Evolutionary conservation across 2,888 invertebrate genomes (phyloP).

Genomic region (Oscheius sp.): DNA sequence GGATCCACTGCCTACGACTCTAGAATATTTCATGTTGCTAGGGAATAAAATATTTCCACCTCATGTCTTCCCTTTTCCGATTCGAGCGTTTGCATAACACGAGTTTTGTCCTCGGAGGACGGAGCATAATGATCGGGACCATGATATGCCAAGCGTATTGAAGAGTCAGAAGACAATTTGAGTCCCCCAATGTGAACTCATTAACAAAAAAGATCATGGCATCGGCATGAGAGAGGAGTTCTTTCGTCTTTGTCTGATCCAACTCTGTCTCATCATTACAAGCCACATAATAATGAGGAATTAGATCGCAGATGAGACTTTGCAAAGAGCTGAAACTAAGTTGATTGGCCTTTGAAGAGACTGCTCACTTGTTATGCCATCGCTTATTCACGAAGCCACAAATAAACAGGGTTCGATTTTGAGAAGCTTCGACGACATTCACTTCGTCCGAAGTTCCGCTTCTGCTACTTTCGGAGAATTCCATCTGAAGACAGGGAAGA

Average conservation of each 20-base stretch:
- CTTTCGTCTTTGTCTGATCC: constrained; percentile 1
- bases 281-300: constrained; percentile 54
- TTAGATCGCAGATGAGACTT: constrained; percentile 48
- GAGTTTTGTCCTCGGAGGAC: constrained; percentile 57
- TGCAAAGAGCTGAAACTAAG: constrained; percentile 40
- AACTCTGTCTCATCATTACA: constrained; percentile 31
- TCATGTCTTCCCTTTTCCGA: constrained; percentile 29
- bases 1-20: constrained; percentile 35
- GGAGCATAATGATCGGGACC: constrained; percentile 56
- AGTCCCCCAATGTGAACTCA: constrained; percentile 56
- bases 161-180: constrained; percentile 52
- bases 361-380: constrained; percentile 45
- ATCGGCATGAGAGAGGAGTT: constrained; percentile 39
- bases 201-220: constrained; percentile 57
- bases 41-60: not conserved
- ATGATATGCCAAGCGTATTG: constrained; percentile 59
- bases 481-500: not conserved
- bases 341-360: not conserved
- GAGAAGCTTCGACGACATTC: constrained; percentile 10
- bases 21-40: not conserved
- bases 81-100: constrained; percentile 44
- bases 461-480: not conserved
- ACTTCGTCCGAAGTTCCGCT: not conserved
- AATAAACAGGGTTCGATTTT: constrained; percentile 37
- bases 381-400: constrained; percentile 48